phyloP scores from a whole-genome alignment of 2,113 vertebrate genomes.

The Thamnaconus septentrionalis region DNA sequence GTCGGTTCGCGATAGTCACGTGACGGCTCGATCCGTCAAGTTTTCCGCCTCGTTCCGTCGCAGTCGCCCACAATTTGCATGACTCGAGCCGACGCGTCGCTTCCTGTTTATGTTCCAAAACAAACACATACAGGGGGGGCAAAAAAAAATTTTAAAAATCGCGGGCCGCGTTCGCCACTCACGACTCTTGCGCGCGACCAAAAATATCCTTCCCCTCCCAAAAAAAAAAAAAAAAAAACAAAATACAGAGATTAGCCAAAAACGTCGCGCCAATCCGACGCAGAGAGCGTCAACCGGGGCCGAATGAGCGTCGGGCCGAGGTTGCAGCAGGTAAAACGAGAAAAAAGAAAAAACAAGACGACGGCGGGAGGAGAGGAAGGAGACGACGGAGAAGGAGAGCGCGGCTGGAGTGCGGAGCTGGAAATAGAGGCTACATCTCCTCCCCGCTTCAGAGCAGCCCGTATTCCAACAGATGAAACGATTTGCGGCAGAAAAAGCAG shows the following conservation, averaged over 20 bases:
- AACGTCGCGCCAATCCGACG: too few relatives aligned
- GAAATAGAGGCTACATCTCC: slow-evolving; percentile 19
- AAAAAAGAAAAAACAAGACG: slow-evolving; percentile 9
- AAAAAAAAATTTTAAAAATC: too few relatives aligned
- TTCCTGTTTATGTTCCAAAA: too few relatives aligned
- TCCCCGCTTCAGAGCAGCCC: slow-evolving; percentile 19
- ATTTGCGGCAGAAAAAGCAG: slow-evolving; percentile 36
- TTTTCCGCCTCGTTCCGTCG: slow-evolving; percentile 9
- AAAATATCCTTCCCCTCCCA: too few relatives aligned
- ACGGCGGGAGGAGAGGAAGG: neutral
- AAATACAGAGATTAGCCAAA: too few relatives aligned
- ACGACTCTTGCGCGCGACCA: too few relatives aligned
- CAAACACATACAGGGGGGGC: neutral
- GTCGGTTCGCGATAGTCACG: slow-evolving; percentile 7
- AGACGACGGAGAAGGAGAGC: neutral
- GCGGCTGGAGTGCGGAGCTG: slow-evolving; percentile 4
- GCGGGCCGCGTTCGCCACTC: neutral
- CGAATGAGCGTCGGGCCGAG: too few relatives aligned
- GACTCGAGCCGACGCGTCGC: too few relatives aligned
- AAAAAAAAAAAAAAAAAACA: too few relatives aligned
- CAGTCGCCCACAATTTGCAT: neutral
- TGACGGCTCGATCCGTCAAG: slow-evolving; percentile 25
- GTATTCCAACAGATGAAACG: slow-evolving; percentile 42
- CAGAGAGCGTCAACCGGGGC: too few relatives aligned
- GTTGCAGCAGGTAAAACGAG: too few relatives aligned